Evolutionary conservation across 2,888 invertebrate genomes (phyloP), one percentile per base, ranked within the genome.

Genomic region (Parnassius apollo): DNA sequence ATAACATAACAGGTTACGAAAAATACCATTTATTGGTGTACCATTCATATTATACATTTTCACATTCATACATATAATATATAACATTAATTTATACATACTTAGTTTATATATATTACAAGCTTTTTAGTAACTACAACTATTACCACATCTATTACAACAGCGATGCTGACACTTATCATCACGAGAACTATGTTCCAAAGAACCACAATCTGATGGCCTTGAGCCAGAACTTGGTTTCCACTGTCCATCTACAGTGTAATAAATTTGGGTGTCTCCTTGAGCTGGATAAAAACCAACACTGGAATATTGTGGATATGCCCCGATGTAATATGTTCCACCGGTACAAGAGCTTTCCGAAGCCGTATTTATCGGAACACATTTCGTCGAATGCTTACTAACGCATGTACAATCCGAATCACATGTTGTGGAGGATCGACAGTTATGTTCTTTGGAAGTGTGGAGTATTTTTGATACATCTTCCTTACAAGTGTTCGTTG

Each of bases 321-420:
- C 46, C 9, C 52, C 52, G 22, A 57, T 18, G 42, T 57, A 60
- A 54, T n/a, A 61, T n/a, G 53, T 48, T 35, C 58, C 51, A 57
- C 58, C 48, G 53, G 49, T 44, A 49, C 68, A 68, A 2, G 64
- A 67, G 59, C 65, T 64, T 52, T 73, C 69, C 8, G 69, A 67
- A 4, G 69, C 71, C 9, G 71, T 71, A 59, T 73, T 75, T 3
- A 73, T 69, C 4, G 75, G 75, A 9, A 74, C 52, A 46, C 62
- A 71, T 13, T 62, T 68, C 0, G 71, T 64, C n/a, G 66, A 42
- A 1, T 66, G 68, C 13, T 67, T 71, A 9, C 68, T 65, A 22
- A 64, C 62, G 22, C 71, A 69, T 0, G 64, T 62, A 35, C 71
- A 71, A 11, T 71, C 69, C 25, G 59, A 63, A 11, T 69, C 65